Evolutionary conservation across 1,140 invertebrate genomes (phyloP), one percentile per base, ranked within the genome.

Genomic region (Pemphigus obesinymphae): DNA sequence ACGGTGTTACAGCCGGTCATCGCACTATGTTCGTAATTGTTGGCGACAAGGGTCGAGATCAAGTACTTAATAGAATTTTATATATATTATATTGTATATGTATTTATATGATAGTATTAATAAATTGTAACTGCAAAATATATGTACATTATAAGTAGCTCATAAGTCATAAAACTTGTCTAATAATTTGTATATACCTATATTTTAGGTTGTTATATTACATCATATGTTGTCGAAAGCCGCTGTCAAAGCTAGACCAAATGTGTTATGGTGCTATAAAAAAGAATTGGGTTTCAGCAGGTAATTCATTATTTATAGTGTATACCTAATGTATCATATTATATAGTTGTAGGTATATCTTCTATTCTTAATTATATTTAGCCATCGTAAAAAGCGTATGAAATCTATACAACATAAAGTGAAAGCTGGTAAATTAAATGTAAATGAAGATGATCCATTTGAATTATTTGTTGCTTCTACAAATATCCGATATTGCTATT

Each of bases 241-340:
- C 7, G 91, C 92, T 80, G 92, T 99, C 0, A 97, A 97, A 89
- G 91, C 96, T 0, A 90, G 97, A 82, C 97, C 98, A 13, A 92
- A 91, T 53, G 96, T 99, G 0, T 87, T 99, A 26, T 99, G 98
- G 98, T 99, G 98, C 87, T 99, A 99, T 87, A 99, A 99, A 88
- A 99, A 96, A 86, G 94, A 97, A 88, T 88, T 99, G 86, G 92
- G 96, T 85, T 95, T 99, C 85, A 97, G 93, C 87, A 94, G 93
- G 92, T 94, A 88, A 75, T 45, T n/a, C n/a, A 61, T 31, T n/a
- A 23, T 72, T n/a, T n/a, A n/a, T n/a, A n/a, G n/a, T n/a, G n/a
- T n/a, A n/a, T n/a, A n/a, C n/a, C n/a, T n/a, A n/a, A n/a, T n/a
- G n/a, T n/a, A n/a, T n/a, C n/a, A n/a, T n/a, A n/a, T n/a, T n/a